Percentiles rank a stretch among this genome's conserved stretches.
phyloP scores from a whole-genome alignment of 2,113 vertebrate species.

The Dendropsophus ebraccatus region DNA sequence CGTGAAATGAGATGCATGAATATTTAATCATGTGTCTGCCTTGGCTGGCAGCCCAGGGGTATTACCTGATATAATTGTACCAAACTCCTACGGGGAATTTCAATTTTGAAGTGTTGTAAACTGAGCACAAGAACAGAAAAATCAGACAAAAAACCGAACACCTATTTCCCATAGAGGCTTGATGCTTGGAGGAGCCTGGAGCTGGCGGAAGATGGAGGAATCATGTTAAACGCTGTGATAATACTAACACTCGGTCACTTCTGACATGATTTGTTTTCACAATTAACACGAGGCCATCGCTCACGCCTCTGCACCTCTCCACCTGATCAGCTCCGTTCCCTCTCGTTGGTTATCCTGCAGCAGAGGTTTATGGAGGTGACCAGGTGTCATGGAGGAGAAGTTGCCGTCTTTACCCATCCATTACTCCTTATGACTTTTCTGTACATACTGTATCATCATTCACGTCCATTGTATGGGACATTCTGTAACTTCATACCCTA shows the following conservation, averaged over 20 bases:
- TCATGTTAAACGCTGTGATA: slow-evolving; percentile 38
- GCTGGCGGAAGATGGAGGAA: neutral
- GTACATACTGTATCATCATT: neutral
- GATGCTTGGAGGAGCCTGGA: neutral
- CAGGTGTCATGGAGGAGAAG: neutral
- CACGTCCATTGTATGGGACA: neutral
- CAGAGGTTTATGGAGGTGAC: neutral
- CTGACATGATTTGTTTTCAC: slow-evolving; percentile 20
- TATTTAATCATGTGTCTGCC: slow-evolving; percentile 51
- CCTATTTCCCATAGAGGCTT: slow-evolving; percentile 26
- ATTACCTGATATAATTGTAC: slow-evolving; percentile 58
- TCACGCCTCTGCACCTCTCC: neutral
- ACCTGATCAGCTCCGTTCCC: neutral
- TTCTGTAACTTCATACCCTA: neutral
- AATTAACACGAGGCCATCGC: neutral
- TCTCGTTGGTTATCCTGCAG: neutral
- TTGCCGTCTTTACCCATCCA: neutral
- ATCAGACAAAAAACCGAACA: slow-evolving; percentile 12
- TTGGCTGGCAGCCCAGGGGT: slow-evolving; percentile 51
- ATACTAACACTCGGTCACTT: slow-evolving; percentile 33
- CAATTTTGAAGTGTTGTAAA: slow-evolving; percentile 53
- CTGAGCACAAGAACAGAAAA: slow-evolving; percentile 45
- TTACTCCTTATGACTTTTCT: neutral
- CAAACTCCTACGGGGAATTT: slow-evolving; percentile 52
- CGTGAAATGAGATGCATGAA: slow-evolving; percentile 58